These are phyloP conservation scores for Nudaria mundana DNA, from an alignment of 2,888 invertebrate genomes.

Conservation along the genomic window DNA sequence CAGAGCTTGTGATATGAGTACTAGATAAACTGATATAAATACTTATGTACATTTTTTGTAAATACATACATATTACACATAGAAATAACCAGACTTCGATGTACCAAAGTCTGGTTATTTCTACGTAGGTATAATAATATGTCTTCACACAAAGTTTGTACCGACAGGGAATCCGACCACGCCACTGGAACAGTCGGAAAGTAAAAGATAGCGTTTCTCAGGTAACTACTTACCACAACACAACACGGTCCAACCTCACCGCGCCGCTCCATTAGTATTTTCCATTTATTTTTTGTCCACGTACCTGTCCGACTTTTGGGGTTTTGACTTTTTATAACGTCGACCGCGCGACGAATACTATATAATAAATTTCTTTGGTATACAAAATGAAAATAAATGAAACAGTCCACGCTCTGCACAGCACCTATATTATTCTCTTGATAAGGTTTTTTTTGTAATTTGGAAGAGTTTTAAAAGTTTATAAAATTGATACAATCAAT, in stretches of 20 bases:
- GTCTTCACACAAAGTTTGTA: too few species aligned
- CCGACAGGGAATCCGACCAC: too few species aligned
- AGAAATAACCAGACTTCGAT: too few species aligned
- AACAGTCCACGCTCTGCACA: slow-evolving; percentile 58
- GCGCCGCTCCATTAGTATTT: slow-evolving; percentile 79
- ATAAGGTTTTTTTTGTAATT: slow-evolving; percentile 52
- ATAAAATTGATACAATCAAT: not conserved
- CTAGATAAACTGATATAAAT: too few species aligned
- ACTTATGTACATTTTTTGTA: too few species aligned
- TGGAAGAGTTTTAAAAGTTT: slow-evolving; percentile 9
- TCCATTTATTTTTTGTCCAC: slow-evolving; percentile 81
- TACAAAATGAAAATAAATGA: slow-evolving; percentile 72
- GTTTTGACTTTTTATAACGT: slow-evolving; percentile 73
- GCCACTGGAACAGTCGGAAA: too few species aligned
- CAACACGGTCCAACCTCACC: slow-evolving; percentile 61
- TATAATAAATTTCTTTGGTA: slow-evolving; percentile 74
- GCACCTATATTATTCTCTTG: slow-evolving; percentile 60
- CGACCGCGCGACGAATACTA: slow-evolving; percentile 76
- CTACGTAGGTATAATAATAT: too few species aligned
- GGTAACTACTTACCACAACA: slow-evolving; percentile 52
- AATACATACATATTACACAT: too few species aligned
- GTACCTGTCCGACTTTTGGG: slow-evolving; percentile 78
- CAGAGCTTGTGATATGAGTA: too few species aligned
- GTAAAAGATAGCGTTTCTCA: slow-evolving; percentile 9
- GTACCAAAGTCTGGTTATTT: too few species aligned